Evolutionary conservation across 2,888 invertebrate species (phyloP).

Genomic region (Galeruca laticollis): DNA sequence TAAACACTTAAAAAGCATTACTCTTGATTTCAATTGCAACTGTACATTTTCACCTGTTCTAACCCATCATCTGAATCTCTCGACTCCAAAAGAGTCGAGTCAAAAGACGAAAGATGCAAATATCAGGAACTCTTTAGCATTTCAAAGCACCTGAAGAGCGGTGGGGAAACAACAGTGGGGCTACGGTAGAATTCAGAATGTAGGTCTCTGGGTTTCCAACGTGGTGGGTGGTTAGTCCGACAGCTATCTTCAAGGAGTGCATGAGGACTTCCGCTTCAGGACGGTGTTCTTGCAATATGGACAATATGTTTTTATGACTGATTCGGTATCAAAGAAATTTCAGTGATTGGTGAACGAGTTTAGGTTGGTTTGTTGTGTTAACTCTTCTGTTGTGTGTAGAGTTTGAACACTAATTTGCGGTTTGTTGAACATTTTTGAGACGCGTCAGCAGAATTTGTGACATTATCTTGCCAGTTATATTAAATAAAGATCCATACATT

Average conservation of each 20-base stretch:
- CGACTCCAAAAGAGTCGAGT: conserved; percentile 11
- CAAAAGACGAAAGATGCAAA: conserved; percentile 37
- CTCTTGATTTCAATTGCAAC: conserved; percentile 15
- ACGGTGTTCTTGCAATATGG: conserved; percentile 17
- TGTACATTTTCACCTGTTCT: conserved; percentile 32
- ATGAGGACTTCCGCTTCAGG: conserved; percentile 56
- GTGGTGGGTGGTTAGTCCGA: conserved; percentile 65
- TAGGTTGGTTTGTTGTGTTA: neutral
- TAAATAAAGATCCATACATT: neutral
- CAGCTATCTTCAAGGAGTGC: conserved; percentile 61
- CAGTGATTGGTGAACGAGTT: conserved; percentile 11
- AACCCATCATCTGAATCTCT: conserved; percentile 28
- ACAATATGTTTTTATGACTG: conserved; percentile 9
- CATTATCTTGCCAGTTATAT: neutral
- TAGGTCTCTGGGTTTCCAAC: conserved; percentile 64
- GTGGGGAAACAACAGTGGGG: conserved; percentile 39
- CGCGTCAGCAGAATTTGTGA: conserved; percentile 15
- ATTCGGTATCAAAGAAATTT: neutral
- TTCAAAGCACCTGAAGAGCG: conserved; percentile 48
- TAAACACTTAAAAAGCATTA: neutral
- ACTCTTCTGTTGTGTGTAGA: neutral
- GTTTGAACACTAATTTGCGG: neutral
- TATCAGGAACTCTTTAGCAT: conserved; percentile 49
- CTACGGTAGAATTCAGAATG: conserved; percentile 59
- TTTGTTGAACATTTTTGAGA: neutral